A percentile compares a stretch with the other conserved stretches of the same genome.
Evolutionary conservation across 2,797 vertebrate species (phyloP).

Genomic region (Parauchenoglanis ngamensis): DNA sequence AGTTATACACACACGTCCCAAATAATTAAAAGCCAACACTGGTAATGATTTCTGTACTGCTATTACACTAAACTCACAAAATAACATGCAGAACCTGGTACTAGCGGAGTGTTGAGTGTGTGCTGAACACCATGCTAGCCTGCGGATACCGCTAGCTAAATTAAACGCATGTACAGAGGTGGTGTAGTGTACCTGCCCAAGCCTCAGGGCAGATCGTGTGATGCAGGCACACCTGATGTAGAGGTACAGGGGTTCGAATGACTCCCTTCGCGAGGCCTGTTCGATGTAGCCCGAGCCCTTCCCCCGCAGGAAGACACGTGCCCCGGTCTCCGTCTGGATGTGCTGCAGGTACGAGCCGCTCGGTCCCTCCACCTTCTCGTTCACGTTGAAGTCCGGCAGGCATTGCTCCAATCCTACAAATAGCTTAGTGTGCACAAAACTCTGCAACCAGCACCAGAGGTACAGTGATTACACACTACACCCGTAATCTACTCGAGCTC

Average conservation of each 20-base stretch:
- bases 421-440: conserved; percentile 83
- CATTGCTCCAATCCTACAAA: conserved; percentile 82
- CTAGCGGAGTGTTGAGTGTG: too few species aligned
- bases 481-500: not conserved
- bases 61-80: too few species aligned
- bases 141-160: not conserved
- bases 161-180: not conserved
- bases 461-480: conserved; percentile 37
- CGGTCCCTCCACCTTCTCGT: conserved; percentile 80
- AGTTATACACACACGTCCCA: not conserved
- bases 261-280: conserved; percentile 80
- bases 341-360: conserved; percentile 78
- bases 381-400: conserved; percentile 75
- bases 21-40: not conserved
- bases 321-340: conserved; percentile 80
- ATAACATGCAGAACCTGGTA: too few species aligned
- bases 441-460: conserved; percentile 64
- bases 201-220: not conserved
- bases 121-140: too few species aligned
- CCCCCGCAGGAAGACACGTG: conserved; percentile 80
- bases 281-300: conserved; percentile 82
- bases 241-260: conserved; percentile 82
- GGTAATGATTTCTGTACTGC: not conserved
- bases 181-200: not conserved
- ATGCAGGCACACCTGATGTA: conserved; percentile 75